Evolutionary conservation across 2,797 vertebrate species (phyloP), one percentile per base, ranked within the genome.

Genomic region (Chelon auratus): DNA sequence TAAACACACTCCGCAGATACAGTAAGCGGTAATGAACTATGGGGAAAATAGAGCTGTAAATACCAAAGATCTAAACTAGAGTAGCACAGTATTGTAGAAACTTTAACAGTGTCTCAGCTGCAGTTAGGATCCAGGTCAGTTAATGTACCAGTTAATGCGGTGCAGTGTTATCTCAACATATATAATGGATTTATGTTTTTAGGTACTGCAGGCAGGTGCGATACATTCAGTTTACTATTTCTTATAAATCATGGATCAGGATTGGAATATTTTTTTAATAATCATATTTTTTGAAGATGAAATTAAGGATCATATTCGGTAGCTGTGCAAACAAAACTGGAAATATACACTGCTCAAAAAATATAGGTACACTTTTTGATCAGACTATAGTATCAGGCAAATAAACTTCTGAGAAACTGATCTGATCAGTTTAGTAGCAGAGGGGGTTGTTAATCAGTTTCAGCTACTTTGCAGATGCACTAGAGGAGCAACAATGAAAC

Each of bases 1-100:
- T 87, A 86, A 87, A 92, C 87, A 89, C 86, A 85, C 86, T 76
- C 58, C 59, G 15, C 85, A 79, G 83, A 84, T 87, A 87, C 89
- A 87, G 76, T 78, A 69, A 72, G 56, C 33, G 11, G 76, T 87
- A 89, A 91, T 91, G 85, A 90, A 92, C 86, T 85, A 84, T 65
- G 80, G 78, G 79, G 63, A 81, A 82, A 8, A 81, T 77, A 50
- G 82, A 86, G 80, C 88, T 83, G 85, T 86, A 90, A 91, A 88
- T 86, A 87, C 79, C 74, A 80, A 62, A 71, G 66, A 74, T 39
- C 55, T 70, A 71, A 80, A 82, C 64, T 43, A 33, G 42, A 69
- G 60, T 26, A 72, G 75, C 26, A 63, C 36, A 15, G 54, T 12
- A 13, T 58, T 60, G 17, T 56, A 56, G 33, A 1, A 39, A 77